These are phyloP conservation scores for Enteromius mattozi DNA, from an alignment of 2,797 vertebrate species.

Conservation along the genomic window DNA sequence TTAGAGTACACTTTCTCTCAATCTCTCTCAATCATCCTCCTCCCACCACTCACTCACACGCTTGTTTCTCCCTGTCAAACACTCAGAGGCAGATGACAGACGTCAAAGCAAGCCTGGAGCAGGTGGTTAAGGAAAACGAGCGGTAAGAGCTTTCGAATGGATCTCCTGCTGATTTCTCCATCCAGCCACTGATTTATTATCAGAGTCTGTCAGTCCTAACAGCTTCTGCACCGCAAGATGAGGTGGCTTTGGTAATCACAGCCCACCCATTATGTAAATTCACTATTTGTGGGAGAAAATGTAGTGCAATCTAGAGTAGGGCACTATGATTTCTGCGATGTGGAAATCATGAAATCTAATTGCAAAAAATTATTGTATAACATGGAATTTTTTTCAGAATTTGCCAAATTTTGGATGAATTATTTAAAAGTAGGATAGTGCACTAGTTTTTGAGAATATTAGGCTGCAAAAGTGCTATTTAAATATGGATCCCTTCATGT, in stretches of 20 bases:
- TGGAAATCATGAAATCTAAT: neutral
- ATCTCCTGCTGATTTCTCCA: conserved; percentile 22
- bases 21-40: neutral
- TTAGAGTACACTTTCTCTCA: conserved; percentile 11
- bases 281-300: neutral
- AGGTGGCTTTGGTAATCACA: conserved; percentile 10
- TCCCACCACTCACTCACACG: neutral
- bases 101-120: conserved; percentile 86
- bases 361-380: neutral
- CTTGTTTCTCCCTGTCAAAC: conserved; percentile 23
- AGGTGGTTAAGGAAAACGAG: conserved; percentile 90
- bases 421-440: neutral
- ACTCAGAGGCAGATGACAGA: conserved; percentile 82
- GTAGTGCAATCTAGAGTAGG: neutral
- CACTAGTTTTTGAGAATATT: too few species aligned
- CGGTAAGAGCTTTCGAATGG: conserved; percentile 76
- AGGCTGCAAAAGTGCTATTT: too few species aligned
- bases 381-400: neutral
- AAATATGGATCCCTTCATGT: too few species aligned
- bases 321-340: neutral
- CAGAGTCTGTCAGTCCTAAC: conserved; percentile 11
- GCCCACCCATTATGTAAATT: conserved; percentile 3
- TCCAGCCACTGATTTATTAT: conserved; percentile 11
- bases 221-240: conserved; percentile 1
- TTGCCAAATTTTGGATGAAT: too few species aligned